These are phyloP conservation scores for Syngnathus rostellatus DNA, from an alignment of 2,797 vertebrate species.

Conservation along the genomic window DNA sequence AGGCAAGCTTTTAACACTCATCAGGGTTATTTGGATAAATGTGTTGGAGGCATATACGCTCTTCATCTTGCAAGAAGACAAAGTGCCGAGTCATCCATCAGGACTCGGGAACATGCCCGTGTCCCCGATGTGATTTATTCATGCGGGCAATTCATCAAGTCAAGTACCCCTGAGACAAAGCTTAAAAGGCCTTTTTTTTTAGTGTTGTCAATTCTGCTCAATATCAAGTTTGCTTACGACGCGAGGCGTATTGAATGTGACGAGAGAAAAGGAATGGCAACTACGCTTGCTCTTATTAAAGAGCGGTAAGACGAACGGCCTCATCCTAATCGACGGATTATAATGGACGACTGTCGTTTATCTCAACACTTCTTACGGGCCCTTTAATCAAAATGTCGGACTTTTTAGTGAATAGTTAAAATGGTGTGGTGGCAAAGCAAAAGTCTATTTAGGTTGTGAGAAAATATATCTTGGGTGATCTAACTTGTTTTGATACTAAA, in stretches of 20 bases:
- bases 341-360: background rate
- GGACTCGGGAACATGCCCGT: background rate
- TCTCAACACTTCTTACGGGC: background rate
- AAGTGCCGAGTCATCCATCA: constrained; percentile 2
- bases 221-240: background rate
- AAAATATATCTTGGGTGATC: background rate
- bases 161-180: background rate
- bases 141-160: background rate
- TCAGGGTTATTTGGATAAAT: background rate
- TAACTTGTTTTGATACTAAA: background rate
- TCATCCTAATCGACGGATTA: background rate
- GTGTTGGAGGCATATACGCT: background rate
- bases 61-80: background rate
- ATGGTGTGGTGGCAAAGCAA: background rate
- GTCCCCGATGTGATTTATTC: background rate
- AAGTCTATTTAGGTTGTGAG: background rate
- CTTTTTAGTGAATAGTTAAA: background rate
- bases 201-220: background rate
- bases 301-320: background rate
- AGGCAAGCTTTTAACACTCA: background rate
- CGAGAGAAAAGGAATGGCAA: background rate
- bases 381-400: background rate
- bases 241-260: background rate
- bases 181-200: background rate
- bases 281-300: background rate